Conservation (phyloP, 1,140 invertebrate genomes). For the Drosophila watanabei region DNA sequence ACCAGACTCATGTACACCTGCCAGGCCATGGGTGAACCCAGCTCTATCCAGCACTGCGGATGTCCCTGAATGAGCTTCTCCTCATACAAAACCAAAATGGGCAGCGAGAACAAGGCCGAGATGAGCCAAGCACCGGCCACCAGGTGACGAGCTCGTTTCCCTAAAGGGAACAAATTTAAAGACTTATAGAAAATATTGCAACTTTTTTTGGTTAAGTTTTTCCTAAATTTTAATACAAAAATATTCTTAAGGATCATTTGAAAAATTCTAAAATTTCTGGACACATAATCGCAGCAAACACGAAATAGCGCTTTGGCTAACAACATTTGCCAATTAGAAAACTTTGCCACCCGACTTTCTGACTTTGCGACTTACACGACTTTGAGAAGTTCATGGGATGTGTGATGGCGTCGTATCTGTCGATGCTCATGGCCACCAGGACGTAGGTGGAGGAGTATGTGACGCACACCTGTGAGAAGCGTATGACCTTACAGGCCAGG, state of each 20-base stretch:
- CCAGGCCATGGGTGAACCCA: slow-evolving; percentile 92
- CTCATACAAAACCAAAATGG: slow-evolving; percentile 93
- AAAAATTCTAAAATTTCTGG: neutral
- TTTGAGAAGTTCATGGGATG: slow-evolving; percentile 97
- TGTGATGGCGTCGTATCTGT: slow-evolving; percentile 97
- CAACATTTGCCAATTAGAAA: slow-evolving; percentile 75
- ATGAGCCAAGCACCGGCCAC: slow-evolving; percentile 93
- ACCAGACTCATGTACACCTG: slow-evolving; percentile 95
- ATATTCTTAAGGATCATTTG: neutral
- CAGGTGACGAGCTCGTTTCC: slow-evolving; percentile 92
- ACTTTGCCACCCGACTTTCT: slow-evolving; percentile 47
- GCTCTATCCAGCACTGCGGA: slow-evolving; percentile 96
- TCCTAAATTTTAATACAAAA: neutral
- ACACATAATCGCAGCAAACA: slow-evolving; percentile 14
- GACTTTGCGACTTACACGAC: slow-evolving; percentile 91
- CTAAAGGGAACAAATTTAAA: slow-evolving; percentile 86
- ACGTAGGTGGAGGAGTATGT: slow-evolving; percentile 98
- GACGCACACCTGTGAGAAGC: slow-evolving; percentile 93
- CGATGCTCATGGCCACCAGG: slow-evolving; percentile 96
- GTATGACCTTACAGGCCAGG: slow-evolving; percentile 94
- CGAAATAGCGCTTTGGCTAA: slow-evolving; percentile 39
- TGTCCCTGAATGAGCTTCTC: slow-evolving; percentile 91
- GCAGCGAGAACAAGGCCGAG: slow-evolving; percentile 93
- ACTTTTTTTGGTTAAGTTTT: neutral
- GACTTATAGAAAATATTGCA: neutral